A percentile compares a stretch with the other conserved stretches of the same genome.
phyloP scores from a whole-genome alignment of 2,797 vertebrate species.

The Macropodus opercularis region DNA sequence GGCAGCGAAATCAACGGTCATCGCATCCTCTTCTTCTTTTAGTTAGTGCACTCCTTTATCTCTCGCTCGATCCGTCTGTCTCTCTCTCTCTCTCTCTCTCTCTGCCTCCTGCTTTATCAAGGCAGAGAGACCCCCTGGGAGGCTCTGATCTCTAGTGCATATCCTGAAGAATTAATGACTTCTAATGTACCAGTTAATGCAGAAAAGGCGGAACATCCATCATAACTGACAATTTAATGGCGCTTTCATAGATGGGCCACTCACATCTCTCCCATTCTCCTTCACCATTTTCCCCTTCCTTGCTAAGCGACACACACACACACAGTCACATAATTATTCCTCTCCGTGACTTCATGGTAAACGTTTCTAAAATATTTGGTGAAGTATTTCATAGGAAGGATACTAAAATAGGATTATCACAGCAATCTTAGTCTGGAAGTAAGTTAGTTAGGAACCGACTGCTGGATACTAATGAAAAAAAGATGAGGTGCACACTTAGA shows the following conservation, averaged over 20 bases:
- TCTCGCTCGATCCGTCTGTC: conserved; percentile 35
- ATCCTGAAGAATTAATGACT: conserved; percentile 87
- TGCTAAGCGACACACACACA: conserved; percentile 16
- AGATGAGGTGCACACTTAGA: conserved; percentile 13
- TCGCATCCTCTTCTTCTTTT: conserved; percentile 17
- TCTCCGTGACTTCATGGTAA: conserved; percentile 24
- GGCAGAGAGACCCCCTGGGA: conserved; percentile 75
- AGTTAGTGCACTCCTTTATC: conserved; percentile 54
- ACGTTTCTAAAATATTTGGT: conserved; percentile 38
- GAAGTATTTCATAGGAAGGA: conserved; percentile 21
- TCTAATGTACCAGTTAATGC: conserved; percentile 87
- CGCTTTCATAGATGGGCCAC: conserved; percentile 79
- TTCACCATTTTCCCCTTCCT: conserved; percentile 34
- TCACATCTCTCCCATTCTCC: conserved; percentile 74
- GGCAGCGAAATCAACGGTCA: conserved; percentile 39
- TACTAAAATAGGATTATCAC: conserved; percentile 16
- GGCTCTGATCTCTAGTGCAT: conserved; percentile 81
- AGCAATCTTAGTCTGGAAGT: not conserved
- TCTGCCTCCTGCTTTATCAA: conserved; percentile 58
- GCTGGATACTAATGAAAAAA: conserved; percentile 22
- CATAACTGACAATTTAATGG: conserved; percentile 86
- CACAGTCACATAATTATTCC: conserved; percentile 30
- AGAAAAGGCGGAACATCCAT: conserved; percentile 84
- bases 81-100: conserved; percentile 24
- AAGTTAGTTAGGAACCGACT: conserved; percentile 11